Percentiles rank a stretch among this genome's conserved stretches.
phyloP scores from a whole-genome alignment of 2,113 vertebrate species.

The Ictalurus punctatus region DNA sequence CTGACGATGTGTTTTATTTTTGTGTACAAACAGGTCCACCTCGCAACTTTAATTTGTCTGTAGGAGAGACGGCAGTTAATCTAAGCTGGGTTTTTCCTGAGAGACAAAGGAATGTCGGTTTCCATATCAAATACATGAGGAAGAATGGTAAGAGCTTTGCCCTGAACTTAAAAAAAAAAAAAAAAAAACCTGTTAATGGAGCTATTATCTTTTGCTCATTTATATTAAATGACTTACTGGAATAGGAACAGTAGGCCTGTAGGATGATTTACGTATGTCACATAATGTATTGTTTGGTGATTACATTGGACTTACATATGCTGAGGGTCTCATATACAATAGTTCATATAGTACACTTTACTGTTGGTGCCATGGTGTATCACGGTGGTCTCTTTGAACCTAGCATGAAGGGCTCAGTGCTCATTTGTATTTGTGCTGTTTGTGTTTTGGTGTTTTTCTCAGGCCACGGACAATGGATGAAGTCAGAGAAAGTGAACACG shows the following conservation, averaged over 20 bases:
- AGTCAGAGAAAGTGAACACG: conserved; percentile 71
- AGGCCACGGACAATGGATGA: conserved; percentile 44
- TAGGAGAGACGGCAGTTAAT: conserved; percentile 75
- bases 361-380: neutral
- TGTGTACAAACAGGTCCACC: conserved; percentile 62
- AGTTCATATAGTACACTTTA: neutral
- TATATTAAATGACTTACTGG: conserved; percentile 5
- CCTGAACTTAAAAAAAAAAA: neutral
- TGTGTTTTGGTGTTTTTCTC: neutral
- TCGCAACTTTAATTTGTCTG: conserved; percentile 68
- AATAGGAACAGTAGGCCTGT: neutral
- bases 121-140: conserved; percentile 75
- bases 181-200: neutral
- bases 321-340: neutral
- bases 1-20: conserved; percentile 3
- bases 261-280: neutral
- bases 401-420: neutral
- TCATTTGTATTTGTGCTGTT: neutral
- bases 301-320: neutral
- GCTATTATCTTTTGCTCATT: neutral
- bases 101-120: conserved; percentile 75
- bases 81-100: conserved; percentile 79
- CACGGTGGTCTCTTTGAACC: conserved; percentile 60
- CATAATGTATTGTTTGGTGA: neutral
- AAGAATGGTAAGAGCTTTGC: conserved; percentile 64